Conservation (phyloP, 2,888 invertebrate species). For the Blastobasis adustella region DNA sequence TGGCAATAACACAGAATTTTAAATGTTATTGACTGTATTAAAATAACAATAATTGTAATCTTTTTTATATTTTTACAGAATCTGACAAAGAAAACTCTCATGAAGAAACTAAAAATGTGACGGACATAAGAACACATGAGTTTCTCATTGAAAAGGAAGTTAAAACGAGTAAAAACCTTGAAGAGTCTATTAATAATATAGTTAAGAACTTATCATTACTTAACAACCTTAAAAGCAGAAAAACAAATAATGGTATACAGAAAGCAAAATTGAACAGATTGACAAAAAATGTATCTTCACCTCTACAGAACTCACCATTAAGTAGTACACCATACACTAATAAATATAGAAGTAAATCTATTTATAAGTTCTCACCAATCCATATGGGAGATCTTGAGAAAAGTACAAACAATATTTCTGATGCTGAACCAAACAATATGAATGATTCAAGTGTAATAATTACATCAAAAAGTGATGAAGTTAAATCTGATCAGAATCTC, state of each 20-base stretch:
- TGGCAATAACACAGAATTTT: too few relatives aligned
- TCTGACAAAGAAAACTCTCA: constrained; percentile 53
- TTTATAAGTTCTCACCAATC: constrained; percentile 60
- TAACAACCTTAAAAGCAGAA: constrained; percentile 24
- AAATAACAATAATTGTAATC: too few relatives aligned
- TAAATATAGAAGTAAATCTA: constrained; percentile 54
- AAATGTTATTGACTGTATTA: too few relatives aligned
- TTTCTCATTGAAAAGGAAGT: constrained; percentile 43
- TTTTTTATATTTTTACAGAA: constrained; percentile 30
- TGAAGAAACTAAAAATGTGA: constrained; percentile 25
- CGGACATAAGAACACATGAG: constrained; percentile 44
- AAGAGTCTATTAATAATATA: constrained; percentile 54
- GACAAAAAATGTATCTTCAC: constrained; percentile 29
- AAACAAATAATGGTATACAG: constrained; percentile 16
- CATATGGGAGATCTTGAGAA: constrained; percentile 21
- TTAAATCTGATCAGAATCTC: not conserved
- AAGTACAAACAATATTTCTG: constrained; percentile 23
- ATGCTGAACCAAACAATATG: constrained; percentile 25
- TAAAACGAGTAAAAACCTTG: constrained; percentile 22
- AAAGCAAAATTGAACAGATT: constrained; percentile 28
- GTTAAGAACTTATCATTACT: constrained; percentile 40
- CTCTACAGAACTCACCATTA: constrained; percentile 40
- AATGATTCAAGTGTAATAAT: constrained; percentile 19
- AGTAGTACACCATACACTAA: constrained; percentile 59
- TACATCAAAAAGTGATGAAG: not conserved